phyloP scores from a whole-genome alignment of 2,113 vertebrate genomes.

The Phalacrocorax carbo region DNA sequence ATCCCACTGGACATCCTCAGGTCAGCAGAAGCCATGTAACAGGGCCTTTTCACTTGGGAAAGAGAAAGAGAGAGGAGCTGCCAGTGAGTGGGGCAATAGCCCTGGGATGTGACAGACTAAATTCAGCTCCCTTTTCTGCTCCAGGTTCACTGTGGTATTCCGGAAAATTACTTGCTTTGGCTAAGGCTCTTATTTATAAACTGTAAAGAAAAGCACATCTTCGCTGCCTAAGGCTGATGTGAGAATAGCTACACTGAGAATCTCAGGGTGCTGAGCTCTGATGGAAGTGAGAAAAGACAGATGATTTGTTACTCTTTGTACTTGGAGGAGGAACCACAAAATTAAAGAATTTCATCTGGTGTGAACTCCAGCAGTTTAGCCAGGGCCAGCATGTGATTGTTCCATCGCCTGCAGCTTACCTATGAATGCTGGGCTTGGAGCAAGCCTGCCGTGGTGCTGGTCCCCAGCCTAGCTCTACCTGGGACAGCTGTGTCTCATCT shows the following conservation, averaged over 20 bases:
- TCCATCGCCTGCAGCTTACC: neutral
- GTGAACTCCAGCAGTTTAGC: neutral
- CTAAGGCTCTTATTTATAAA: neutral
- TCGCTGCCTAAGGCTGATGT: neutral
- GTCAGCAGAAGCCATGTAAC: neutral
- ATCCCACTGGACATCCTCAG: too few relatives aligned
- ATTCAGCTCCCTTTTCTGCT: neutral
- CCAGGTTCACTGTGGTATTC: neutral
- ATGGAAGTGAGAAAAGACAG: neutral
- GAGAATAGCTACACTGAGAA: neutral
- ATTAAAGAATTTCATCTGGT: neutral
- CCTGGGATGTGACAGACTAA: neutral
- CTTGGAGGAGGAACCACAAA: neutral
- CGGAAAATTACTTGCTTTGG: neutral
- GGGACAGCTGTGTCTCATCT: neutral
- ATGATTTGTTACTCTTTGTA: neutral
- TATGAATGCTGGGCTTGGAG: neutral
- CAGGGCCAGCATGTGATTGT: accelerated
- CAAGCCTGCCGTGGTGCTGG: neutral
- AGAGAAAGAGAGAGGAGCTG: neutral
- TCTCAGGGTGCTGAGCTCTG: neutral
- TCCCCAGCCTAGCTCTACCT: neutral
- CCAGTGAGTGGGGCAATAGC: neutral
- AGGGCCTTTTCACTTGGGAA: neutral
- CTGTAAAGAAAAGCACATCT: neutral